phyloP scores from a whole-genome alignment of 2,888 invertebrate species.

The Ophion slaviceki region DNA sequence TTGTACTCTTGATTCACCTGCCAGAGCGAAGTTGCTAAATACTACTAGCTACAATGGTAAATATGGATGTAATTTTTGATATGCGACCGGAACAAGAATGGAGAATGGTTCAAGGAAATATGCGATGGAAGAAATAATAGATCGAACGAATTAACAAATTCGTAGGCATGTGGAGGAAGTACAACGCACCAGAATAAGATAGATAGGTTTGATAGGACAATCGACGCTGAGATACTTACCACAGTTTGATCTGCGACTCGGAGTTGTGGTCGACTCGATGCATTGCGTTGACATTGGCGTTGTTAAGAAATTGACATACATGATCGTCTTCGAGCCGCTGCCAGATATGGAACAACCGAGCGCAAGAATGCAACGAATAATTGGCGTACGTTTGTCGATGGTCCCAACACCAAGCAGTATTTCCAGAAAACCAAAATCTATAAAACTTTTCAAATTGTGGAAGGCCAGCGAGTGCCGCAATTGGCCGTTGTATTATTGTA shows the following conservation, averaged over 20 bases:
- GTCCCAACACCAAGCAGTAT: not conserved
- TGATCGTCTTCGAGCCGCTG: conserved; percentile 21
- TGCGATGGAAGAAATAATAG: no score
- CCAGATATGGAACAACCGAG: conserved; percentile 14
- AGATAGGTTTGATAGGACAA: conserved; percentile 19
- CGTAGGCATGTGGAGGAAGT: conserved; percentile 11
- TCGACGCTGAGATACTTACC: conserved; percentile 15
- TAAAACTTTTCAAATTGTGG: conserved; percentile 21
- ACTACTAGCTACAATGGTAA: no score
- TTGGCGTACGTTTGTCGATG: conserved; percentile 22
- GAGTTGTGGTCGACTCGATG: conserved; percentile 49
- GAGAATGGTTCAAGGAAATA: not conserved
- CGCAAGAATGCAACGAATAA: conserved; percentile 9
- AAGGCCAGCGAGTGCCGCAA: conserved; percentile 54
- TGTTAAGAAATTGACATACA: conserved; percentile 30
- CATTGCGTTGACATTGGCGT: conserved; percentile 53
- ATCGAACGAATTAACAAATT: not conserved
- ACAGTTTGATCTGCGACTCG: conserved; percentile 33
- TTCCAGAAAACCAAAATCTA: not conserved
- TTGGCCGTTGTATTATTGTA: conserved; percentile 47
- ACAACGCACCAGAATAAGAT: not conserved
- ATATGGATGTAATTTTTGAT: no score
- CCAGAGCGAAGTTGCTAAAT: no score
- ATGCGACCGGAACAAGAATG: not conserved
- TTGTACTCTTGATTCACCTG: no score